Conservation (phyloP, 1,140 invertebrate genomes). For the Rhyzopertha dominica region DNA sequence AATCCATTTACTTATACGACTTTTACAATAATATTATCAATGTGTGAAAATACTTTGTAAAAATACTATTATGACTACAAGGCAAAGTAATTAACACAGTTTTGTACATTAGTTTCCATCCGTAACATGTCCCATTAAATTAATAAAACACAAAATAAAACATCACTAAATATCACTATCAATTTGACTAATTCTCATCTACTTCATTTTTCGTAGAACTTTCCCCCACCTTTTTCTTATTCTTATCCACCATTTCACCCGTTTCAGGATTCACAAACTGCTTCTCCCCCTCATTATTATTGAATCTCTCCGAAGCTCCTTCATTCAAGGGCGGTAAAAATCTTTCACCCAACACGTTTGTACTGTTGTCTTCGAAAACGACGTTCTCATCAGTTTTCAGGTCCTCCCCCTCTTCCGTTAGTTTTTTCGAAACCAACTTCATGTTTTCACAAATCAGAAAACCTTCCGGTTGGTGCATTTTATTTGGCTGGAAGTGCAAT, state of each 20-base stretch:
- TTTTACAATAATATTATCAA: no score
- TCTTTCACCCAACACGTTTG: conserved; percentile 27
- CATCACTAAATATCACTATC: conserved; percentile 41
- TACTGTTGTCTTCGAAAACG: conserved; percentile 44
- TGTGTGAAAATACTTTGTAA: conserved; percentile 44
- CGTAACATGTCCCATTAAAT: conserved; percentile 8
- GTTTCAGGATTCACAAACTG: conserved; percentile 53
- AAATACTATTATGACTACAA: conserved; percentile 42
- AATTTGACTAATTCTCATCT: conserved; percentile 37
- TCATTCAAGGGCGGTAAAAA: conserved; percentile 25
- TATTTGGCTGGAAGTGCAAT: conserved; percentile 62
- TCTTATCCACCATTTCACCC: conserved; percentile 44
- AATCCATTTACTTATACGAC: no score
- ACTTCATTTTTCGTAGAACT: conserved; percentile 12
- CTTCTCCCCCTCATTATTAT: conserved; percentile 47
- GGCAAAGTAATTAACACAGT: conserved; percentile 36
- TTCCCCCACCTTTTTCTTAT: conserved; percentile 21
- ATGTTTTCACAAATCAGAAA: conserved; percentile 55
- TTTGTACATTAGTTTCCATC: conserved; percentile 20
- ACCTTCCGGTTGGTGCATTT: conserved; percentile 57
- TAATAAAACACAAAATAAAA: conserved; percentile 15
- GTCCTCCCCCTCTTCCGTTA: conserved; percentile 37
- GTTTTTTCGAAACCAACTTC: conserved; percentile 46
- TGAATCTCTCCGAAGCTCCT: conserved; percentile 29
- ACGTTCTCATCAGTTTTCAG: conserved; percentile 36